A percentile compares a stretch with the other conserved stretches of the same genome.
Evolutionary conservation across 2,888 invertebrate genomes (phyloP).

Genomic region (Andricus curvator): DNA sequence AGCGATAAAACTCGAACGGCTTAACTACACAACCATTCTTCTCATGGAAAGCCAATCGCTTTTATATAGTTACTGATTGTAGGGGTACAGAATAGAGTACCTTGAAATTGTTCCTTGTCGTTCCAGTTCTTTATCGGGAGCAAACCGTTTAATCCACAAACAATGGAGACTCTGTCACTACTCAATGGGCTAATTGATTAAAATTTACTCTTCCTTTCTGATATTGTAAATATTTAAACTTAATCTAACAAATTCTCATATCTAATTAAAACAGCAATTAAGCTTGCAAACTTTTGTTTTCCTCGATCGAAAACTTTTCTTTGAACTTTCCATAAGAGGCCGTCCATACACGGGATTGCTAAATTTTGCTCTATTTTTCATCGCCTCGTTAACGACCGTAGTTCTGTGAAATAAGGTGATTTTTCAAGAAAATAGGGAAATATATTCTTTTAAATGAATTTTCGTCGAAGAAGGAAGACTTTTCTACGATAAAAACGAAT

Average conservation of each 20-base stretch:
- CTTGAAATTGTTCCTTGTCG: constrained; percentile 30
- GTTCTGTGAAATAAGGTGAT: too few species aligned
- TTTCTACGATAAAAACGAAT: too few species aligned
- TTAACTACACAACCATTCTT: constrained; percentile 22
- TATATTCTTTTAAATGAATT: too few species aligned
- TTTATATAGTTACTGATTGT: neutral
- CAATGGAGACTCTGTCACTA: constrained; percentile 31
- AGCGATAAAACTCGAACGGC: constrained; percentile 9
- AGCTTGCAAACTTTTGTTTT: too few species aligned
- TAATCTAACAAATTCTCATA: neutral
- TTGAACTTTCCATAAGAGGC: too few species aligned
- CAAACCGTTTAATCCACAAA: constrained; percentile 26
- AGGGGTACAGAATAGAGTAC: constrained; percentile 21
- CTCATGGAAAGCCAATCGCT: neutral
- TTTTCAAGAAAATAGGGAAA: too few species aligned
- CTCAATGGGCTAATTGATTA: constrained; percentile 22
- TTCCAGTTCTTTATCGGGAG: constrained; percentile 21
- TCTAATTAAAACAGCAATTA: neutral
- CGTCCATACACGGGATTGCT: too few species aligned
- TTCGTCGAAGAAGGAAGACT: too few species aligned
- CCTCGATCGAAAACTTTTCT: too few species aligned
- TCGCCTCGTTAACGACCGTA: too few species aligned
- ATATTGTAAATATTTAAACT: neutral
- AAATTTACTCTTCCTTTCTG: constrained; percentile 6
- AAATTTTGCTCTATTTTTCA: too few species aligned